These are phyloP conservation scores for Neolamprologus hecqui DNA, from an alignment of 2,113 vertebrate genomes.

Conservation along the genomic window DNA sequence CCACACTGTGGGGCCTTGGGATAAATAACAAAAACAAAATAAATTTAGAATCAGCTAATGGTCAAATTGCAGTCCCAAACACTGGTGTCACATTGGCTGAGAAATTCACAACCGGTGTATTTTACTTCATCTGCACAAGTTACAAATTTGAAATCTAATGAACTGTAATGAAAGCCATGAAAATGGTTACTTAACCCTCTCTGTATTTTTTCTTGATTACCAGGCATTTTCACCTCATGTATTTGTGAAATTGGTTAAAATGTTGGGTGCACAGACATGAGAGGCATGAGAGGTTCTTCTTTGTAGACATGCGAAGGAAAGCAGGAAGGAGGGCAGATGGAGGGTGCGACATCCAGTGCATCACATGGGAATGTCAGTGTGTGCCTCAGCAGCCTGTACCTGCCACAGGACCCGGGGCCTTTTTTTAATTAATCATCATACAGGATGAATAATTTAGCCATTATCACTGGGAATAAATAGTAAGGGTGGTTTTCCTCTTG, in stretches of 20 bases:
- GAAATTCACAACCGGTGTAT: not conserved
- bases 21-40: not conserved
- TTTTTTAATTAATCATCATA: constrained; percentile 77
- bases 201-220: not conserved
- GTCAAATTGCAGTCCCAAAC: not conserved
- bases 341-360: constrained; percentile 38
- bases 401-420: constrained; percentile 70
- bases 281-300: constrained; percentile 31
- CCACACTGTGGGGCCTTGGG: not conserved
- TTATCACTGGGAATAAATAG: constrained; percentile 67
- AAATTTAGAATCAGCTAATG: not conserved
- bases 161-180: not conserved
- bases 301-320: constrained; percentile 18
- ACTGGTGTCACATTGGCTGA: not conserved
- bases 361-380: constrained; percentile 67
- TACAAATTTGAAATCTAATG: not conserved
- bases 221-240: constrained; percentile 19
- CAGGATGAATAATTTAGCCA: constrained; percentile 75
- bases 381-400: constrained; percentile 68
- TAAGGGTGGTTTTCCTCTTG: constrained; percentile 47
- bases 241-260: constrained; percentile 36
- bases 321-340: constrained; percentile 17
- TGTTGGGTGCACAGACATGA: constrained; percentile 9
- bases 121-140: not conserved
- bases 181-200: not conserved